Percentiles rank a stretch among this genome's conserved stretches.
phyloP scores from a whole-genome alignment of 2,888 invertebrate genomes.

The Lithophane leautieri region DNA sequence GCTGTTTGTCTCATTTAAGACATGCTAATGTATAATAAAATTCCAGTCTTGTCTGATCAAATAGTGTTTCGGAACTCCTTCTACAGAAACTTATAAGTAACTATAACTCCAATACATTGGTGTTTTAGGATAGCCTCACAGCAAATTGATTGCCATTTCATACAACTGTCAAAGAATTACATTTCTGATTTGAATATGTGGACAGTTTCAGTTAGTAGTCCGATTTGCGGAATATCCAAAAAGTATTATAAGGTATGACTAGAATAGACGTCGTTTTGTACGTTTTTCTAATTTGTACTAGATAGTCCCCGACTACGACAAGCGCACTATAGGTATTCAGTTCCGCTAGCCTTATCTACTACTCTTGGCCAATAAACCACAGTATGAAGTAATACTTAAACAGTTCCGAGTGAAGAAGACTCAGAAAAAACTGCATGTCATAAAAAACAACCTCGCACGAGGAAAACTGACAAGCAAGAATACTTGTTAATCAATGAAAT shows the following conservation, averaged over 20 bases:
- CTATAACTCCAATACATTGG: background rate
- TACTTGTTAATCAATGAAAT: slow-evolving; percentile 40
- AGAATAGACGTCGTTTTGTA: too few relatives aligned
- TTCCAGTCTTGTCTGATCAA: background rate
- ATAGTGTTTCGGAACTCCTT: background rate
- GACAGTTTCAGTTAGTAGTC: background rate
- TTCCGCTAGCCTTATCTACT: background rate
- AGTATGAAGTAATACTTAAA: background rate
- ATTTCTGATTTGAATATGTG: background rate
- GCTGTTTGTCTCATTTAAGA: background rate
- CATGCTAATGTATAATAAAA: background rate
- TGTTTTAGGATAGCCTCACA: background rate
- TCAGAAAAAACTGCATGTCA: background rate
- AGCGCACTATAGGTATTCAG: background rate
- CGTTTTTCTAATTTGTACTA: too few relatives aligned
- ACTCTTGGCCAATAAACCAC: background rate
- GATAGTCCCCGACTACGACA: background rate
- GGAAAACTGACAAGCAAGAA: slow-evolving; percentile 28
- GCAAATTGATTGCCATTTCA: background rate
- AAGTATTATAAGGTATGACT: too few relatives aligned
- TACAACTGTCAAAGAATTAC: background rate
- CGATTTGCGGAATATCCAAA: background rate
- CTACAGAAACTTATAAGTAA: background rate
- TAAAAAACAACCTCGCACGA: slow-evolving; percentile 3
- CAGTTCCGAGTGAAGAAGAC: background rate